Evolutionary conservation across 2,888 invertebrate species (phyloP).

Genomic region (Drosophila cognata): DNA sequence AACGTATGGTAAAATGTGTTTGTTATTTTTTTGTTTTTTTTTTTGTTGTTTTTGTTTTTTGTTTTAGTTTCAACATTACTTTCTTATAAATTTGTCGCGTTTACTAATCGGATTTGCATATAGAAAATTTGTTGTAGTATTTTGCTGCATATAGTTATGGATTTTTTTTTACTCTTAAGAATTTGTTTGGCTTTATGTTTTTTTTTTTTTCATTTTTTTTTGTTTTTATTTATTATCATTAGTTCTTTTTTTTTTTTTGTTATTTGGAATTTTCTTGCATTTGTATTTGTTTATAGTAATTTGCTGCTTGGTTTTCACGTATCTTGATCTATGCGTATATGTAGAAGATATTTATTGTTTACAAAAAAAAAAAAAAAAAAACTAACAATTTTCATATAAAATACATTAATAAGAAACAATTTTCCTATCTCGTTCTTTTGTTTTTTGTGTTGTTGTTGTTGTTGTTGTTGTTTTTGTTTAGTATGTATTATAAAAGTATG

Average conservation of each 20-base stretch:
- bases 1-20: constrained; percentile 60
- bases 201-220: constrained; percentile 14
- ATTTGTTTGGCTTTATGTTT: constrained; percentile 47
- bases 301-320: constrained; percentile 31
- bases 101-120: constrained; percentile 51
- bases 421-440: constrained; percentile 23
- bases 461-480: constrained; percentile 10
- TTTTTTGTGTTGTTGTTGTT: not conserved
- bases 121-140: constrained; percentile 40
- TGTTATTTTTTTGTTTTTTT: constrained; percentile 27
- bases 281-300: constrained; percentile 40
- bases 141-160: constrained; percentile 39
- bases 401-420: constrained; percentile 62
- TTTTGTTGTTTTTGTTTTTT: constrained; percentile 6
- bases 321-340: constrained; percentile 17
- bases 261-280: constrained; percentile 54
- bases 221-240: constrained; percentile 14
- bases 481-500: constrained; percentile 32
- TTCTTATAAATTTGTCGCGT: constrained; percentile 38
- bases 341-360: constrained; percentile 21
- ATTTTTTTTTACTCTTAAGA: constrained; percentile 31
- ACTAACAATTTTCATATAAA: constrained; percentile 58
- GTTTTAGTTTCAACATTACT: constrained; percentile 46
- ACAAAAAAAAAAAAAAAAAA: constrained; percentile 34
- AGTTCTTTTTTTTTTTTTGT: constrained; percentile 11